Evolutionary conservation across 2,888 invertebrate genomes (phyloP).

Genomic region (Crioceris asparagi): DNA sequence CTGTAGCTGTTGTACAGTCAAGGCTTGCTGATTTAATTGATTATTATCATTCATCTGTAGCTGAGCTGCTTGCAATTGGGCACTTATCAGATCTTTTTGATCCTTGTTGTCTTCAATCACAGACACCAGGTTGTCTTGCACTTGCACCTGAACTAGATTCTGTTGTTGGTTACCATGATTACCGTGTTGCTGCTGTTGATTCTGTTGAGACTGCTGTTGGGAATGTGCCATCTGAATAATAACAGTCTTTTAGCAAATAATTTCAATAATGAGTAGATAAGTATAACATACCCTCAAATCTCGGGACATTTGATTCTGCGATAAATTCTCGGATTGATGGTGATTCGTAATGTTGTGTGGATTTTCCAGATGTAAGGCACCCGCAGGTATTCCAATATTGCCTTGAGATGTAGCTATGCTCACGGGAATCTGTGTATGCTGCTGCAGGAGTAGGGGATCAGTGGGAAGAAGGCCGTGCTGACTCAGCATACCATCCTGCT

Average conservation of each 20-base stretch:
- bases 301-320: slow-evolving; percentile 21
- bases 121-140: slow-evolving; percentile 38
- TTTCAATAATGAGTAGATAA: no score
- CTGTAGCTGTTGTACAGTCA: slow-evolving; percentile 35
- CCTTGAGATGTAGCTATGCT: slow-evolving; percentile 36
- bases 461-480: slow-evolving; percentile 42
- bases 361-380: slow-evolving; percentile 35
- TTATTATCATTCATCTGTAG: slow-evolving; percentile 46
- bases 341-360: slow-evolving; percentile 23
- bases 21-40: slow-evolving; percentile 35
- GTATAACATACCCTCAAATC: slow-evolving; percentile 21
- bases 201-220: slow-evolving; percentile 4
- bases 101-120: slow-evolving; percentile 39
- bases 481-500: slow-evolving; percentile 41
- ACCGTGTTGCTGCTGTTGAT: slow-evolving; percentile 18
- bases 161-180: slow-evolving; percentile 19
- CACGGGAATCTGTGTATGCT: slow-evolving; percentile 37
- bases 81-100: slow-evolving; percentile 33
- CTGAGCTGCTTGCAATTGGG: slow-evolving; percentile 37
- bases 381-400: slow-evolving; percentile 33
- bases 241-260: no score
- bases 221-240: slow-evolving; percentile 12
- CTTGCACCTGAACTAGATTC: slow-evolving; percentile 38
- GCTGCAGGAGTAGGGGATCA: slow-evolving; percentile 35
- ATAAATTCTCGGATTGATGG: slow-evolving; percentile 23